These are phyloP conservation scores for Proales similis DNA, from an alignment of 1,140 invertebrate species.

Conservation along the genomic window DNA sequence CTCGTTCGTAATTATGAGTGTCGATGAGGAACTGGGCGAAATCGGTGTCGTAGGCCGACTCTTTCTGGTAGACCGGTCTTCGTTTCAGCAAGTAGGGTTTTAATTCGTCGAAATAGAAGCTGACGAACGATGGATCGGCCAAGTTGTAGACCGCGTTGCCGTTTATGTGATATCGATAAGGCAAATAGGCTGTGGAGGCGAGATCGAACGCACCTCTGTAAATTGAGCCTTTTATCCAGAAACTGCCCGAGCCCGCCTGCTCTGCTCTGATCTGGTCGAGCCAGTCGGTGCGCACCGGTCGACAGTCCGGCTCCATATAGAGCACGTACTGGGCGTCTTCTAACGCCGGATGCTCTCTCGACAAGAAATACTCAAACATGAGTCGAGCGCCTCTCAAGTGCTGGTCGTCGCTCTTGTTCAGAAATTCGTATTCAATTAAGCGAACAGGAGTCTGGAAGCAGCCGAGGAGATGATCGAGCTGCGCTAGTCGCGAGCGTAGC, in stretches of 20 bases:
- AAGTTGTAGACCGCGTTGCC: constrained; percentile 22
- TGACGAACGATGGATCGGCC: background rate
- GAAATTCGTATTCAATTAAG: constrained; percentile 1
- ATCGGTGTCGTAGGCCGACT: background rate
- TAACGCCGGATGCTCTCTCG: background rate
- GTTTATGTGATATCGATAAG: constrained; percentile 32
- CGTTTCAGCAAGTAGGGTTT: background rate
- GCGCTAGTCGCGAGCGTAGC: background rate
- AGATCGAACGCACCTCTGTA: constrained; percentile 3
- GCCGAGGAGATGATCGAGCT: constrained; percentile 11
- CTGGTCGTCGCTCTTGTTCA: background rate
- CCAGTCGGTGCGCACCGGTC: constrained; percentile 11
- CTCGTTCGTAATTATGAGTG: background rate
- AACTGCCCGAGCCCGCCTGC: background rate
- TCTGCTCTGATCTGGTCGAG: background rate
- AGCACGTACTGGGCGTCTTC: background rate
- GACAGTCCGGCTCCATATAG: constrained; percentile 16
- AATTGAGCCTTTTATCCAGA: constrained; percentile 21
- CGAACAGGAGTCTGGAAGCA: constrained; percentile 5
- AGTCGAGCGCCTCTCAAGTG: constrained; percentile 8
- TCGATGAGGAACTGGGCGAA: constrained; percentile 1
- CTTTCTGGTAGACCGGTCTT: background rate
- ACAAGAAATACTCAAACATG: constrained; percentile 16
- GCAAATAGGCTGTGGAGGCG: constrained; percentile 10
- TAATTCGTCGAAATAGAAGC: constrained; percentile 12